Evolutionary conservation across 2,113 vertebrate species (phyloP).

Genomic region (Pterophyllum scalare): DNA sequence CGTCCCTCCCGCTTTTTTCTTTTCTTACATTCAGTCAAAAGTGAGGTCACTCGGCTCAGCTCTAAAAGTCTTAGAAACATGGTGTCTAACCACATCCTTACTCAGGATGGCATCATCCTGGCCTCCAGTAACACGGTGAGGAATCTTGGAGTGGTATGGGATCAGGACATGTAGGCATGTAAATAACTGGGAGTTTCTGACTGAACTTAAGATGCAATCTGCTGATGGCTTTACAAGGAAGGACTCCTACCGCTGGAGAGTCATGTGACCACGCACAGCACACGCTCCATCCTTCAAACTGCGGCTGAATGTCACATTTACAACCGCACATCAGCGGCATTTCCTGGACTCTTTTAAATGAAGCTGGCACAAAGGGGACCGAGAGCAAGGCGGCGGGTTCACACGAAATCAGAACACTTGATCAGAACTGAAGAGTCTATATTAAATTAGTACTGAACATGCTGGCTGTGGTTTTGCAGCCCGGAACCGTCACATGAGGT

Average conservation of each 20-base stretch:
- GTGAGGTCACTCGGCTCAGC: no score
- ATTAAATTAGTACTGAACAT: fast-evolving
- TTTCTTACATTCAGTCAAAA: no score
- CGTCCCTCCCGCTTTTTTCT: no score
- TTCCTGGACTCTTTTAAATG: not conserved
- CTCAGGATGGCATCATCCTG: no score
- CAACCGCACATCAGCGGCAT: not conserved
- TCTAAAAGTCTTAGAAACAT: no score
- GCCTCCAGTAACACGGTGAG: no score
- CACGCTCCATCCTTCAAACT: not conserved
- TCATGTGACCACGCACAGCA: fast-evolving
- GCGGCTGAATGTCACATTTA: not conserved
- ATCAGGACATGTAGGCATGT: no score
- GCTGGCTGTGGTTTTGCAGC: not conserved
- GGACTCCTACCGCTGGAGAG: not conserved
- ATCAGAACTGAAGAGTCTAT: not conserved
- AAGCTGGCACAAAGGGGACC: not conserved
- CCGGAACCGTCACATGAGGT: not conserved
- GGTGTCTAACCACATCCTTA: no score
- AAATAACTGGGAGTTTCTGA: fast-evolving
- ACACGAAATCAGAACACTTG: not conserved
- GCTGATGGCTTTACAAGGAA: not conserved
- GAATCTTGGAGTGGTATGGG: no score
- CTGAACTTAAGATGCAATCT: not conserved
- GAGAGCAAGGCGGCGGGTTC: not conserved